Conservation (phyloP, 2,113 vertebrate genomes). For the Gadus macrocephalus region DNA sequence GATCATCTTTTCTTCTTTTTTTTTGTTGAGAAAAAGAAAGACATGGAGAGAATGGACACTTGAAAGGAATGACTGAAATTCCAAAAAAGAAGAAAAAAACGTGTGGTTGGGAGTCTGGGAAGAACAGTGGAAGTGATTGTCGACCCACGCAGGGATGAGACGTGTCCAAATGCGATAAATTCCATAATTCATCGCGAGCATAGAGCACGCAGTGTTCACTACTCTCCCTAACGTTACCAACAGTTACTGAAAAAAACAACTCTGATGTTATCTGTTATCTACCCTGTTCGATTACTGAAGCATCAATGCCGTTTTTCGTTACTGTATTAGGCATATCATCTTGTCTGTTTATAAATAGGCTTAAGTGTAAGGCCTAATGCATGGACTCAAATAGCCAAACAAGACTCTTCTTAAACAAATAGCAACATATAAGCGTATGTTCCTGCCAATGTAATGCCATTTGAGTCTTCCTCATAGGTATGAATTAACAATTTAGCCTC, state of each 20-base stretch:
- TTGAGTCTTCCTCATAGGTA: too few species aligned
- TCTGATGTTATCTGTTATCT: not conserved
- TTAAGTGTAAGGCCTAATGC: too few species aligned
- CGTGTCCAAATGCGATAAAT: slow-evolving; percentile 47
- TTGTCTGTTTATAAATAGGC: too few species aligned
- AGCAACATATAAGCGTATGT: too few species aligned
- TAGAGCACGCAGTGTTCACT: slow-evolving; percentile 45
- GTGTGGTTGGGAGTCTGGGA: slow-evolving; percentile 5
- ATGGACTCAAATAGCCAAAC: too few species aligned
- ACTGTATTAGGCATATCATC: too few species aligned
- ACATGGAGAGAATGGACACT: not conserved
- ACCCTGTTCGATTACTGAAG: not conserved
- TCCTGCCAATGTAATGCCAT: too few species aligned
- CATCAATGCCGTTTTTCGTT: not conserved
- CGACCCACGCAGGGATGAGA: slow-evolving; percentile 32
- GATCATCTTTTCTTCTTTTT: not conserved
- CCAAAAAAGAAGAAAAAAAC: slow-evolving; percentile 3
- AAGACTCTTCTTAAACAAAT: too few species aligned
- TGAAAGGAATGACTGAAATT: not conserved
- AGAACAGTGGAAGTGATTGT: slow-evolving; percentile 63
- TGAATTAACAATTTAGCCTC: too few species aligned
- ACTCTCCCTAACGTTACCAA: slow-evolving; percentile 19
- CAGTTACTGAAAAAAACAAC: not conserved
- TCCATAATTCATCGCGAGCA: slow-evolving; percentile 56
- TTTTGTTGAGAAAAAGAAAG: too few species aligned